phyloP scores from a whole-genome alignment of 1,140 invertebrate species.

The Drosophila sp. region DNA sequence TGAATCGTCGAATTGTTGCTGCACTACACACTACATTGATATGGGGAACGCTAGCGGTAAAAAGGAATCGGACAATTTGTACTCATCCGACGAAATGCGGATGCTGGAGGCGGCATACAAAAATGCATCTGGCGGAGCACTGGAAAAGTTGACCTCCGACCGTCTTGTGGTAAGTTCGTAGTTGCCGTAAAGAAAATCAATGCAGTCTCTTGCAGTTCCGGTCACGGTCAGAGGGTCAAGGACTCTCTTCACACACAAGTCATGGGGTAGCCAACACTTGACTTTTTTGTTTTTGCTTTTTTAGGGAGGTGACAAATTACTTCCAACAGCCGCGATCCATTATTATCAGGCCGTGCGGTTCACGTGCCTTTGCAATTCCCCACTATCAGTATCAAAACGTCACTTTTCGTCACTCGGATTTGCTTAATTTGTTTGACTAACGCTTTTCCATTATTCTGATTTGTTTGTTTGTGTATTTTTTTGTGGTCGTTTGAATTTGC shows the following conservation, averaged over 20 bases:
- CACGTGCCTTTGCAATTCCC: slow-evolving; percentile 5
- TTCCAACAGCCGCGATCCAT: slow-evolving; percentile 11
- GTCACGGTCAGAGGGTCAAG: slow-evolving; percentile 61
- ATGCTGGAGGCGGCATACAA: slow-evolving; percentile 63
- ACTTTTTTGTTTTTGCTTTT: neutral
- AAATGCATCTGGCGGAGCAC: slow-evolving; percentile 66
- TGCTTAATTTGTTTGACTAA: slow-evolving; percentile 63
- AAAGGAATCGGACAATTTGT: slow-evolving; percentile 64
- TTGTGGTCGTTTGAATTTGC: slow-evolving; percentile 51
- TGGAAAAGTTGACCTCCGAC: slow-evolving; percentile 67
- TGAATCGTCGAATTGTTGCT: neutral
- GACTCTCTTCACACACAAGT: slow-evolving; percentile 31
- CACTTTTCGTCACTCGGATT: slow-evolving; percentile 18
- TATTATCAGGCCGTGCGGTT: neutral
- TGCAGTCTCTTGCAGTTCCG: slow-evolving; percentile 31
- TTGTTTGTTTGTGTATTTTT: slow-evolving; percentile 55
- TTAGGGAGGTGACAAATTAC: slow-evolving; percentile 17
- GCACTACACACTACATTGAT: neutral
- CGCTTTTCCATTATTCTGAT: slow-evolving; percentile 45
- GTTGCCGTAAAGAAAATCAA: slow-evolving; percentile 61
- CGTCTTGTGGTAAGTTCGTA: slow-evolving; percentile 64
- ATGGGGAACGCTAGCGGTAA: slow-evolving; percentile 73
- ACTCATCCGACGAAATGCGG: slow-evolving; percentile 60
- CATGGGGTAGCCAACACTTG: slow-evolving; percentile 29
- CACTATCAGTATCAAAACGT: slow-evolving; percentile 42